A percentile compares a stretch with the other conserved stretches of the same genome.
Conservation (phyloP, 2,113 vertebrate species). For the Melanotaenia duboulayi region DNA sequence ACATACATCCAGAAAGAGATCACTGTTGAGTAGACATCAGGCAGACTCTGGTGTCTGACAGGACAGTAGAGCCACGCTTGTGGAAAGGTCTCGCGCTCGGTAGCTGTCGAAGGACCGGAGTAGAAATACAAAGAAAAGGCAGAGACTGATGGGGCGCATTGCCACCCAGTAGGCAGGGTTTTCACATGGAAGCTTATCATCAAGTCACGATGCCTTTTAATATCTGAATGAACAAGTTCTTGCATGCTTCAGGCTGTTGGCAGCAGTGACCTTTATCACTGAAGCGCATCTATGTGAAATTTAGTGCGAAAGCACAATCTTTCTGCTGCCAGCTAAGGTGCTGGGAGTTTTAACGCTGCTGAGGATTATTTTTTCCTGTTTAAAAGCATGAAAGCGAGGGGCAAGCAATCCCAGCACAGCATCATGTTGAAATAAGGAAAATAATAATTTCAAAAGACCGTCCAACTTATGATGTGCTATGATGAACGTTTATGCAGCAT, state of each 20-base stretch:
- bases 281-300: constrained; percentile 38
- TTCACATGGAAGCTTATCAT: not conserved
- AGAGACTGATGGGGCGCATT: too few species aligned
- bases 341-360: not conserved
- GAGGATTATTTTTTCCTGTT: constrained; percentile 9
- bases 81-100: too few species aligned
- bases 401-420: not conserved
- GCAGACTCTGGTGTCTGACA: too few species aligned
- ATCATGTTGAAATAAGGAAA: not conserved
- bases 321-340: constrained; percentile 27
- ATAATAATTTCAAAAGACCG: not conserved
- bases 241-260: constrained; percentile 23
- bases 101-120: too few species aligned
- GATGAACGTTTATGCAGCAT: not conserved
- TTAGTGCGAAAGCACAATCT: constrained; percentile 25
- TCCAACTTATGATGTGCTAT: not conserved
- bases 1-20: too few species aligned
- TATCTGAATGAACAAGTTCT: not conserved
- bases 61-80: too few species aligned
- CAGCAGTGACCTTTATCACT: constrained; percentile 21
- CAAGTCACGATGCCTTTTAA: not conserved
- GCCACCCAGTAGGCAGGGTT: too few species aligned
- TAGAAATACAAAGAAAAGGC: too few species aligned
- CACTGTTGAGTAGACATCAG: too few species aligned
- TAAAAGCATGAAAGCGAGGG: not conserved